A percentile compares a stretch with the other conserved stretches of the same genome.
Conservation (phyloP, 2,888 invertebrate genomes). For the Terebella lapidaria region DNA sequence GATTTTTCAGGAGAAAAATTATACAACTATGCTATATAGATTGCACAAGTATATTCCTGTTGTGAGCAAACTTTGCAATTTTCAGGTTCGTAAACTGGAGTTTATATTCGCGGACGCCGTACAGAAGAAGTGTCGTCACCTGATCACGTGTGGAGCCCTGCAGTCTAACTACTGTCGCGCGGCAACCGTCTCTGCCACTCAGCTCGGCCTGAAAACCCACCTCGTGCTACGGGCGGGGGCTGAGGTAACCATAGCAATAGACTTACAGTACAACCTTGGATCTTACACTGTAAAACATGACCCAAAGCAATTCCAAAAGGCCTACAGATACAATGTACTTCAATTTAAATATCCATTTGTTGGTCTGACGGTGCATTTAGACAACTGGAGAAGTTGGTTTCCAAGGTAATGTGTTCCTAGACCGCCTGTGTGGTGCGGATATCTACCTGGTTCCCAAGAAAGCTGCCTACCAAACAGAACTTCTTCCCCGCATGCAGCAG, state of each 20-base stretch:
- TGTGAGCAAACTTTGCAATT: too few relatives aligned
- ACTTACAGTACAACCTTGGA: too few relatives aligned
- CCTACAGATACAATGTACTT: too few relatives aligned
- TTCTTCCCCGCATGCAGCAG: conserved; percentile 36
- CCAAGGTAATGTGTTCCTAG: conserved; percentile 35
- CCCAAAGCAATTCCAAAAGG: too few relatives aligned
- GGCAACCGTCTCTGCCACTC: conserved; percentile 33
- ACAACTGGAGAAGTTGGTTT: conserved; percentile 19
- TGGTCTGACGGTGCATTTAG: background rate
- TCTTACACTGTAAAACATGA: too few relatives aligned
- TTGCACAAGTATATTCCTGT: too few relatives aligned
- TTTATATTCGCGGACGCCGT: conserved; percentile 46
- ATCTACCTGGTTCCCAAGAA: conserved; percentile 32
- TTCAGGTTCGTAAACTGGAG: conserved; percentile 43
- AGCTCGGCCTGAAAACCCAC: conserved; percentile 36
- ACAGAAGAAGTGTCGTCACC: conserved; percentile 32
- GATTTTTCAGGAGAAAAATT: too few relatives aligned
- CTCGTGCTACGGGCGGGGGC: conserved; percentile 33
- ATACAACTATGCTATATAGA: too few relatives aligned
- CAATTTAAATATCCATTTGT: background rate
- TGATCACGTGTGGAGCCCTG: conserved; percentile 42
- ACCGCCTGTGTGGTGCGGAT: conserved; percentile 32
- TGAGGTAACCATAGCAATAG: too few relatives aligned
- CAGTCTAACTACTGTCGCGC: conserved; percentile 47
- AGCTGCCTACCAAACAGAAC: conserved; percentile 29